phyloP scores from a whole-genome alignment of 2,888 invertebrate species.

The Lycocerus yunnanus region DNA sequence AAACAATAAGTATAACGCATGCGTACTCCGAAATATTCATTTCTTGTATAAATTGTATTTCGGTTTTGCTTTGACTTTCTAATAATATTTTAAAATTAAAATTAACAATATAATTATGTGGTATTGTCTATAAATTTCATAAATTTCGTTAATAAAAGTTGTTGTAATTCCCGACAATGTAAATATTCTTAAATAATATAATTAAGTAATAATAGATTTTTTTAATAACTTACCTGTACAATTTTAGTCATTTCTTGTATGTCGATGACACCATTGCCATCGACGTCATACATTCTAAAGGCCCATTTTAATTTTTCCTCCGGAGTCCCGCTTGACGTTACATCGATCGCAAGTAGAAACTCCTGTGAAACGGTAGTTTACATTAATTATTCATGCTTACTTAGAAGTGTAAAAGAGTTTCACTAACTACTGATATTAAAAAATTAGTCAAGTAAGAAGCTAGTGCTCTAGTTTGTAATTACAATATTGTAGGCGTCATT shows the following conservation, averaged over 20 bases:
- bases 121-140: too few relatives aligned
- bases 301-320: constrained; percentile 99
- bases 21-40: background rate
- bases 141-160: too few relatives aligned
- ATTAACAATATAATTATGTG: background rate
- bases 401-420: constrained; percentile 3
- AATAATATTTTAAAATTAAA: background rate
- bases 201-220: too few relatives aligned
- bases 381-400: constrained; percentile 2
- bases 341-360: constrained; percentile 96
- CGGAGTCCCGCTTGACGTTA: constrained; percentile 95
- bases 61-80: background rate
- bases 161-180: too few relatives aligned
- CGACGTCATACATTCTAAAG: constrained; percentile 98
- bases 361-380: constrained; percentile 64
- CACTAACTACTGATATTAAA: constrained; percentile 25
- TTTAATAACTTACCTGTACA: constrained; percentile 80
- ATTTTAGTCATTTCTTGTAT: constrained; percentile 99
- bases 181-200: too few relatives aligned
- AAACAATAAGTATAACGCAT: background rate
- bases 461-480: background rate
- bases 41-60: background rate
- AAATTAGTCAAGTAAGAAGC: background rate
- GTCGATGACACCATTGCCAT: constrained; percentile 97
- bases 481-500: background rate